A percentile compares a stretch with the other conserved stretches of the same genome.
Conservation (phyloP, 2,888 invertebrate genomes). For the Tuberolachnus salignus region DNA sequence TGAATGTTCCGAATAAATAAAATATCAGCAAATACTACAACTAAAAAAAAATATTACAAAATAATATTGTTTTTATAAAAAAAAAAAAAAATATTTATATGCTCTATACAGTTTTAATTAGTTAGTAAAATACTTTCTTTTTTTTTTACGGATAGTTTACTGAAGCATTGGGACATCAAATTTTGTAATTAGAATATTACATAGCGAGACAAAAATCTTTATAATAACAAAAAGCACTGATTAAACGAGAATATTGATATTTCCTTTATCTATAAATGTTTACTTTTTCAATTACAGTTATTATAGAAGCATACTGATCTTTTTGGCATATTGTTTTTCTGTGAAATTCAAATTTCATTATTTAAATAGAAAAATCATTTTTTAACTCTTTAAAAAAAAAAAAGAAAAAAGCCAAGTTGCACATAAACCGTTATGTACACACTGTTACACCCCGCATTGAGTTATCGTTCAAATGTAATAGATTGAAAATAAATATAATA, state of each 20-base stretch:
- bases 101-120: no score
- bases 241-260: conserved; percentile 15
- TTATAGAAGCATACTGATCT: conserved; percentile 14
- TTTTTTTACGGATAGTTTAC: not conserved
- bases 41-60: conserved; percentile 26
- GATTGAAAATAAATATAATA: conserved; percentile 28
- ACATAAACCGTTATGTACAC: conserved; percentile 20
- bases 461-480: conserved; percentile 29
- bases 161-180: not conserved
- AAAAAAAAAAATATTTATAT: not conserved
- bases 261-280: conserved; percentile 16
- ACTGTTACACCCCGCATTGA: not conserved
- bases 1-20: conserved; percentile 13
- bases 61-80: not conserved
- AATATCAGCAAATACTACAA: not conserved
- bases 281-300: conserved; percentile 19
- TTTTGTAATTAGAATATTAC: conserved; percentile 21
- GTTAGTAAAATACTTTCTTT: no score
- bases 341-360: conserved; percentile 13
- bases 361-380: conserved; percentile 5
- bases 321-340: not conserved
- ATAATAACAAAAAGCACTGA: not conserved
- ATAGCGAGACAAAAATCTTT: not conserved
- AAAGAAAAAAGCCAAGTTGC: conserved; percentile 32
- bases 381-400: conserved; percentile 8